A percentile compares a stretch with the other conserved stretches of the same genome.
Conservation (phyloP, 2,113 vertebrate genomes). For the Aegithalos caudatus region DNA sequence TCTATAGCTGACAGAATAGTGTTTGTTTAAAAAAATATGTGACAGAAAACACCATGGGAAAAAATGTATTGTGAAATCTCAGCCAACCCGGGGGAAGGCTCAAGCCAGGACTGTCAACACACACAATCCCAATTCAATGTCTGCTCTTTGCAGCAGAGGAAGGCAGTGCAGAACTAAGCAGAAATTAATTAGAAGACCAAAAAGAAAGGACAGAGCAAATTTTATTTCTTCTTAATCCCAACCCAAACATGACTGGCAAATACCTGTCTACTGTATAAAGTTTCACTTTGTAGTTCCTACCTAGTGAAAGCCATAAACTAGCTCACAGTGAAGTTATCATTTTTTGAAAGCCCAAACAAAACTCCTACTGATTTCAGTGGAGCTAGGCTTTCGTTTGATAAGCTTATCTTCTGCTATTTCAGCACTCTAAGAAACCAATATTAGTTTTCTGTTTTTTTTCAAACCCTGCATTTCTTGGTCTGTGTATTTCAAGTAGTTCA, state of each 20-base stretch:
- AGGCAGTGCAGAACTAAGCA: background rate
- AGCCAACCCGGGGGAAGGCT: background rate
- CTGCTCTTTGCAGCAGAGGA: slow-evolving; percentile 22
- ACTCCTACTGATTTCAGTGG: slow-evolving; percentile 8
- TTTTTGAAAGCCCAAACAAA: background rate
- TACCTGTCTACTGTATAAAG: background rate
- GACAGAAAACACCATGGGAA: slow-evolving; percentile 50
- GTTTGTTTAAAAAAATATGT: slow-evolving; percentile 46
- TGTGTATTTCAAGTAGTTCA: background rate
- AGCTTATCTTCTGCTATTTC: background rate
- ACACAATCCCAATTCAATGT: background rate
- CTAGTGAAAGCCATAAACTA: background rate
- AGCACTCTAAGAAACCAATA: background rate
- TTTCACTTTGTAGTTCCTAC: background rate
- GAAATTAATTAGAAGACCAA: slow-evolving; percentile 20
- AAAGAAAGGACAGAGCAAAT: background rate
- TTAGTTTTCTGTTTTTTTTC: background rate
- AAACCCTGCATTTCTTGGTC: background rate
- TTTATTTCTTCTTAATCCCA: background rate
- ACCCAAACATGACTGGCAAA: background rate
- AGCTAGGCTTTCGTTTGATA: background rate
- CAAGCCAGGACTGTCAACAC: slow-evolving; percentile 14
- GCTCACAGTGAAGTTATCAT: background rate
- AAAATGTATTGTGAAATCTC: slow-evolving; percentile 50
- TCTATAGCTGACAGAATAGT: slow-evolving; percentile 21